Evolutionary conservation across 37 sponge, comb jelly and placozoan species (phyloP), one percentile per base, ranked within the genome.

Genomic region (Cladorhizidae sp.): DNA sequence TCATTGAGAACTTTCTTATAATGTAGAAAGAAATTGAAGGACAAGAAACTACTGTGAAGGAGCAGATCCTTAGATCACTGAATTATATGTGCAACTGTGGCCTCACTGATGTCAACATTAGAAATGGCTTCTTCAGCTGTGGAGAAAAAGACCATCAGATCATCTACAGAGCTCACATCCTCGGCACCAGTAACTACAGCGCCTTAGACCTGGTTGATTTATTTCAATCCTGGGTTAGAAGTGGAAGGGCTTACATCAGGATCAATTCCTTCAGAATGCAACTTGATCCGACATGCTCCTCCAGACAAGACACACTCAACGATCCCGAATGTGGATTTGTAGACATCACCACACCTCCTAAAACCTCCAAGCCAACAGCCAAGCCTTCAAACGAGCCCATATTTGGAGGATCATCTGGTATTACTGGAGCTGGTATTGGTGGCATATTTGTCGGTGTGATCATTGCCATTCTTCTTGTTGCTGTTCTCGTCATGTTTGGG

Each of bases 141-240:
- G 39, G 75, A n/a, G 29, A 51, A 22, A 67, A 63, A 7, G 67
- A 36, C 22, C 39, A 81, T 49, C 82, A 61, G 45, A 54, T 81
- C 28, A 31, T 74, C 36, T 83, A 67, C 67, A 57, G 83, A 40
- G 75, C 63, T 52, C 22, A 65, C n/a, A 64, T 83, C 56, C 11
- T 83, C 20, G 83, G 83, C 31, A 74, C 65, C 26, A 36, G 54
- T 38, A 49, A 26, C 25, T 75, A 36, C 40, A 74, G 55, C 36
- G 74, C 75, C 11, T 18, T 0, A 33, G 83, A 20, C 25, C 75
- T 83, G 0, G 64, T 74, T 1, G 22, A 74, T 2, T 33, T 83
- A 52, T 40, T 83, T 3, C 83, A 74, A 23, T 51, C 75, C 2
- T 83, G 83, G 83, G 55, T 83, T 6, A 38, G 2, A 3, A 65